Percentiles rank a stretch among this genome's conserved stretches.
Conservation (phyloP, 2,888 invertebrate species). For the Neocrepidodera transversa region DNA sequence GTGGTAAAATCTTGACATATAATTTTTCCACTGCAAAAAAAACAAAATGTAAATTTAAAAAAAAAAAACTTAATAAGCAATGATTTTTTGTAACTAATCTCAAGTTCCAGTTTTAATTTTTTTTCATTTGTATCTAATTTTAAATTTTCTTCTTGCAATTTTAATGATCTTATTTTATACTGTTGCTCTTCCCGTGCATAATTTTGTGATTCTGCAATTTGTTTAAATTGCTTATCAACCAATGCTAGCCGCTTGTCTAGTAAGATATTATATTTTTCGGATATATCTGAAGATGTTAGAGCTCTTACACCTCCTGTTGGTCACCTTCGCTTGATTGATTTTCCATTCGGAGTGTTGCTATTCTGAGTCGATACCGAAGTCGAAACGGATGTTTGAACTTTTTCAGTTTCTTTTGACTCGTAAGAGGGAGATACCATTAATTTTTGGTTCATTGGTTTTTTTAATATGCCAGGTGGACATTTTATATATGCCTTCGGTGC, state of each 20-base stretch:
- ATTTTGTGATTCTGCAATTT: background rate
- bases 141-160: background rate
- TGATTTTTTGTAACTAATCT: too few relatives aligned
- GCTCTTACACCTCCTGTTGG: conserved; percentile 4
- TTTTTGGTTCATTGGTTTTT: conserved; percentile 5
- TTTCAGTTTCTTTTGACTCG: background rate
- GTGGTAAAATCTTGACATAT: too few relatives aligned
- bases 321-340: background rate
- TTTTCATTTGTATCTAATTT: background rate
- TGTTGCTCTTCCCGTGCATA: background rate
- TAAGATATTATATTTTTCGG: conserved; percentile 3
- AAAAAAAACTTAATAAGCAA: too few relatives aligned
- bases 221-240: background rate
- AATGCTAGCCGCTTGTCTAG: background rate
- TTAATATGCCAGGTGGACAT: conserved; percentile 3
- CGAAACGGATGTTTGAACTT: background rate
- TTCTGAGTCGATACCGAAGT: background rate
- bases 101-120: conserved; percentile 2
- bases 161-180: background rate
- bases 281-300: conserved; percentile 2
- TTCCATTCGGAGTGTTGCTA: background rate
- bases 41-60: too few relatives aligned
- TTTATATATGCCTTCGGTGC: conserved; percentile 3
- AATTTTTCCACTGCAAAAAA: too few relatives aligned
- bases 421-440: conserved; percentile 4